Percentiles rank a stretch among this genome's conserved stretches.
Conservation (phyloP, 2,113 vertebrate genomes). For the Ancistrus triradiatus region DNA sequence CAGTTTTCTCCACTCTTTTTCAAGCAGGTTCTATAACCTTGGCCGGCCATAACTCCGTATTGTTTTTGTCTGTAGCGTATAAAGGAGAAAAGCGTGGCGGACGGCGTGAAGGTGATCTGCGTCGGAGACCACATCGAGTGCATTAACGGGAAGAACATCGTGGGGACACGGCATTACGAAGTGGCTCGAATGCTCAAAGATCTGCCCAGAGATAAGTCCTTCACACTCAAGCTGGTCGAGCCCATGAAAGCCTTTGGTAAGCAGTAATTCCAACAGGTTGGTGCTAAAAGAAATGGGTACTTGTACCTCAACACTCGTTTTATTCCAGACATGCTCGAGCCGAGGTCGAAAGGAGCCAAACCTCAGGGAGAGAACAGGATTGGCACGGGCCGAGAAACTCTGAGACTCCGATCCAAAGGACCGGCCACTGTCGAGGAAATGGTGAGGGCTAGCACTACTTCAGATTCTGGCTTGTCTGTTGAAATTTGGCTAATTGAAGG, state of each 20-base stretch:
- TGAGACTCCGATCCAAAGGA: constrained; percentile 86
- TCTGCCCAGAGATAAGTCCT: constrained; percentile 73
- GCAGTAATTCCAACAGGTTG: too few species aligned
- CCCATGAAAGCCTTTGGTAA: constrained; percentile 96
- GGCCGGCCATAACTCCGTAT: too few species aligned
- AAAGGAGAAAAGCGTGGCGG: constrained; percentile 83
- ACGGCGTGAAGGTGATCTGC: constrained; percentile 78
- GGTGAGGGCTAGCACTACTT: too few species aligned
- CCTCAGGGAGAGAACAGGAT: constrained; percentile 68
- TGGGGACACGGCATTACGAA: constrained; percentile 83
- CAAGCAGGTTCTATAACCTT: too few species aligned
- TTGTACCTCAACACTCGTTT: background rate
- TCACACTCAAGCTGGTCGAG: constrained; percentile 85
- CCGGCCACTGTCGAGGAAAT: constrained; percentile 85
- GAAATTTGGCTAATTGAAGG: background rate
- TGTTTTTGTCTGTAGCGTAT: constrained; percentile 71
- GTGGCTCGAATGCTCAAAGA: constrained; percentile 93
- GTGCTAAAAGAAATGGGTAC: too few species aligned
- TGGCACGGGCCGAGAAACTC: constrained; percentile 76
- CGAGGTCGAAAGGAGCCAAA: constrained; percentile 75
- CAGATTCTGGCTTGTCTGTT: too few species aligned
- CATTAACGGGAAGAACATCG: constrained; percentile 82
- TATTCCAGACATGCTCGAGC: constrained; percentile 81
- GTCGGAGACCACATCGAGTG: constrained; percentile 90
- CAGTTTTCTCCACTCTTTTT: too few species aligned